Evolutionary conservation across 2,113 vertebrate genomes (phyloP), one percentile per base, ranked within the genome.

Genomic region (Aythya baeri): DNA sequence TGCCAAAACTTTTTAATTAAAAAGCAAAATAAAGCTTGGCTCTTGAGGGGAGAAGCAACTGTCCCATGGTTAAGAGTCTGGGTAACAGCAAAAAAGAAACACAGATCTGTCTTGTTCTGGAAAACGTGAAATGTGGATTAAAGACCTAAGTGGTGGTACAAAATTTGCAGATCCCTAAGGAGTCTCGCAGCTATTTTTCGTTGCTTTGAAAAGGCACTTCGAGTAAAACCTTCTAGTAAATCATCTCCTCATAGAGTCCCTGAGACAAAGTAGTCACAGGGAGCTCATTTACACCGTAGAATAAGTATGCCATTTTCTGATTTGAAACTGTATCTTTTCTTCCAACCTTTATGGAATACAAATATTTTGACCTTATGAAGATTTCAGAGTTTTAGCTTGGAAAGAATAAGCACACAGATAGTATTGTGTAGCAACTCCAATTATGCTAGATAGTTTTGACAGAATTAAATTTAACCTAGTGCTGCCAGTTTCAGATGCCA

Each of bases 401-500:
- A 75, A 55, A 17, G 12, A 41, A 8, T 52, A 50, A 36, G 23
- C n/a, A 63, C 14, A 50, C 76, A 55, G 50, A 65, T 17, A 72
- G 57, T 71, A 41, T n/a, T 59, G 23, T 52, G 26, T 34, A 41
- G 71, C 34, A 85, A 62, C 67, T 50, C 38, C 61, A 26, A 83
- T 66, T 36, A 72, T 58, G 46, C 71, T 76, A 66, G 71, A 52
- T 50, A 43, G 46, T 58, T 92, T 94, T 89, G 72, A 86, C 77
- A 88, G 49, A 44, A 63, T 94, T 93, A 95, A 95, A 91, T 93
- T 93, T 95, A 96, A 70, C 46, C 38, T 43, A 18, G 63, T 67
- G 43, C 91, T 93, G 76, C 91, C 91, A 58, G 72, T 88, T 95
- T 90, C 77, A 87, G 83, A 93, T 97, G 85, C 94, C 86, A 52